Evolutionary conservation across 2,888 invertebrate species (phyloP).

Genomic region (Teleogryllus oceanicus): DNA sequence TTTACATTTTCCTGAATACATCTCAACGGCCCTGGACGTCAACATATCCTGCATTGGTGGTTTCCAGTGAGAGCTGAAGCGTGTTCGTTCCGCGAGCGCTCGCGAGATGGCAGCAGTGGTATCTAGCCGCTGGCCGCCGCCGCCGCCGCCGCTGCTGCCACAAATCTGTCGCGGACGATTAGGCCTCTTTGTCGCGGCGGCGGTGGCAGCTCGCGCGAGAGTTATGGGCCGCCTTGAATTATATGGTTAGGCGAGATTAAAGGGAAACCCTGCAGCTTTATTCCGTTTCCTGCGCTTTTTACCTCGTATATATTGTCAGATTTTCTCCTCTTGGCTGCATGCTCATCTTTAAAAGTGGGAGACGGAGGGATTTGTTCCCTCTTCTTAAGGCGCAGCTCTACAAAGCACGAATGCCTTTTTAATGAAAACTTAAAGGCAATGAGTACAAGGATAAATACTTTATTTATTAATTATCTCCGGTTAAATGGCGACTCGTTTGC

Average conservation of each 20-base stretch:
- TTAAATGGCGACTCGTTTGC: too few relatives aligned
- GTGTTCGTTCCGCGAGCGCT: background rate
- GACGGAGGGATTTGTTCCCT: too few relatives aligned
- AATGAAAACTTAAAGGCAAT: too few relatives aligned
- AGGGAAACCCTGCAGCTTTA: background rate
- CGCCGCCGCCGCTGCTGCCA: background rate
- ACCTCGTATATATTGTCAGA: background rate
- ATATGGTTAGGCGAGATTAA: conserved; percentile 9
- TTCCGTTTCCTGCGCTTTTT: background rate
- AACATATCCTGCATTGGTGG: too few relatives aligned
- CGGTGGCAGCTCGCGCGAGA: background rate
- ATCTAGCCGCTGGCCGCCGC: background rate
- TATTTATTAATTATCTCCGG: too few relatives aligned
- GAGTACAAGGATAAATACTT: too few relatives aligned
- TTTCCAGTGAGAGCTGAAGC: too few relatives aligned
- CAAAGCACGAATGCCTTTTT: too few relatives aligned
- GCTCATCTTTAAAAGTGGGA: too few relatives aligned
- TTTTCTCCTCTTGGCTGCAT: background rate
- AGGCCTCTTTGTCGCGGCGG: background rate
- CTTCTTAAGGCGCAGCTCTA: too few relatives aligned
- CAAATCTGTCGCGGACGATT: background rate
- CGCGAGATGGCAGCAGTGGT: background rate
- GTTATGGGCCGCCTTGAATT: background rate
- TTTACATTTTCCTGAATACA: too few relatives aligned
- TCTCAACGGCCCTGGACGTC: too few relatives aligned